Evolutionary conservation across 2,888 invertebrate genomes (phyloP).

Genomic region (Eudemis profundana): DNA sequence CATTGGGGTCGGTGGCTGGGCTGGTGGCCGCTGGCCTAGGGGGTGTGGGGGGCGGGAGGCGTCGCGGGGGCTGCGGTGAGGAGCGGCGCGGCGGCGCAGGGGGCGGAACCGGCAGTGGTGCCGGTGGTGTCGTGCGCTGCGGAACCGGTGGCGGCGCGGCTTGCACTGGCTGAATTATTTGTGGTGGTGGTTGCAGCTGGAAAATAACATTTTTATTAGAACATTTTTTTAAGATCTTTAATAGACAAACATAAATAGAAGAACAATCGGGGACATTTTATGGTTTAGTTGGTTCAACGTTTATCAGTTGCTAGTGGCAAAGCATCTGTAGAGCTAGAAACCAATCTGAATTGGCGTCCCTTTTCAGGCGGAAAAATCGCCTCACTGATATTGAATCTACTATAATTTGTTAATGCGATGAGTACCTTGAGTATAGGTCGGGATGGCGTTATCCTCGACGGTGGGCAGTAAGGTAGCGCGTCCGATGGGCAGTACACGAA

Average conservation of each 20-base stretch:
- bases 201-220: slow-evolving; percentile 1
- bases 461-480: slow-evolving; percentile 82
- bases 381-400: too few relatives aligned
- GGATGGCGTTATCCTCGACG: slow-evolving; percentile 71
- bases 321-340: too few relatives aligned
- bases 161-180: slow-evolving; percentile 65
- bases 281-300: too few relatives aligned
- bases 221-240: too few relatives aligned
- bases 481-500: slow-evolving; percentile 83
- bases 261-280: too few relatives aligned
- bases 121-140: slow-evolving; percentile 66
- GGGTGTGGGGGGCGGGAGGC: slow-evolving; percentile 77
- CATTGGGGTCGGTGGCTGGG: slow-evolving; percentile 68
- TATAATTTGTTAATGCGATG: not conserved
- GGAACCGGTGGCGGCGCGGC: slow-evolving; percentile 73
- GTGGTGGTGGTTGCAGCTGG: slow-evolving; percentile 63
- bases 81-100: slow-evolving; percentile 46
- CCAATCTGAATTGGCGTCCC: too few relatives aligned
- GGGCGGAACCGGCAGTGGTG: slow-evolving; percentile 63
- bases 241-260: too few relatives aligned
- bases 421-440: slow-evolving; percentile 57
- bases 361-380: too few relatives aligned
- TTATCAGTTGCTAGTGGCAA: too few relatives aligned
- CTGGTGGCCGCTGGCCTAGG: slow-evolving; percentile 64
- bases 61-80: slow-evolving; percentile 69